Conservation (phyloP, 2,888 invertebrate species). For the Scaptomyza flava region DNA sequence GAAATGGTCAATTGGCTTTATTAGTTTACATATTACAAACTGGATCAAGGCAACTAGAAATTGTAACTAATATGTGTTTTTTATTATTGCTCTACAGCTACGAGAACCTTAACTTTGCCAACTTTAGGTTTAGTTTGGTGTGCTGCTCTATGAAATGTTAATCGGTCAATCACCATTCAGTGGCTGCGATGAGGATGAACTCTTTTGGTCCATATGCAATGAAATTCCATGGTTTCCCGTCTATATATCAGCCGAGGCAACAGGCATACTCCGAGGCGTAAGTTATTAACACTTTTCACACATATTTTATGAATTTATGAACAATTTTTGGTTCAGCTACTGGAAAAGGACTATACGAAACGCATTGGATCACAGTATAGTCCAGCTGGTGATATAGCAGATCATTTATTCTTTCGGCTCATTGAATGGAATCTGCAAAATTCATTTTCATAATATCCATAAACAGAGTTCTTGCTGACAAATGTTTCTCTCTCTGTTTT, state of each 20-base stretch:
- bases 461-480: too few relatives aligned
- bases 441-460: background rate
- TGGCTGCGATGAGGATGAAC: constrained; percentile 99
- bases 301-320: background rate
- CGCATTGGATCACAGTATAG: constrained; percentile 95
- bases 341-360: constrained; percentile 96
- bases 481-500: background rate
- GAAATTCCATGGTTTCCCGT: constrained; percentile 98
- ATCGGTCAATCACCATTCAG: constrained; percentile 99
- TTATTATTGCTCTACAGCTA: too few relatives aligned
- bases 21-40: too few relatives aligned
- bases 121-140: too few relatives aligned
- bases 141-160: constrained; percentile 98
- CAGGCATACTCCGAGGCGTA: constrained; percentile 91
- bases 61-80: too few relatives aligned
- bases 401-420: constrained; percentile 95
- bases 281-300: constrained; percentile 64
- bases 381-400: constrained; percentile 94
- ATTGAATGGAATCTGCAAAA: constrained; percentile 94
- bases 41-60: too few relatives aligned
- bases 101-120: too few relatives aligned
- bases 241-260: constrained; percentile 94
- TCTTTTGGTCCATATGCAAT: constrained; percentile 99
- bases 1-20: too few relatives aligned
- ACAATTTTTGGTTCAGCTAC: constrained; percentile 86